phyloP scores from a whole-genome alignment of 2,113 vertebrate species.

The Esox niger region DNA sequence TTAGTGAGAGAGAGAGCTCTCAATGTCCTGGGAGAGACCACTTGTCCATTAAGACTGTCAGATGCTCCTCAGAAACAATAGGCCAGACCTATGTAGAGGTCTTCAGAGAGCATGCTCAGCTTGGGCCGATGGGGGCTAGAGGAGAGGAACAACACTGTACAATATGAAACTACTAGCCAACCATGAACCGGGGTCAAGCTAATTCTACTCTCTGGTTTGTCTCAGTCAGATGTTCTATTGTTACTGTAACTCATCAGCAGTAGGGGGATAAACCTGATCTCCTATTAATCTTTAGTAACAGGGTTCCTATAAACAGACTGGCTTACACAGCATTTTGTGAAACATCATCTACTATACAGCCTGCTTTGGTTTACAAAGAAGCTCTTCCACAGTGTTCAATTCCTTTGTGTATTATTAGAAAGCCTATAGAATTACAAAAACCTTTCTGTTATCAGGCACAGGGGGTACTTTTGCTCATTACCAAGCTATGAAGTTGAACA shows the following conservation, averaged over 20 bases:
- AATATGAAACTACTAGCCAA: conserved; percentile 30
- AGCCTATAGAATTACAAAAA: conserved; percentile 70
- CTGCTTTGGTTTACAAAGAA: conserved; percentile 66
- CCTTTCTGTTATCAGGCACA: conserved; percentile 64
- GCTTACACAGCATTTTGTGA: conserved; percentile 36
- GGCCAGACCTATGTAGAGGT: conserved; percentile 47
- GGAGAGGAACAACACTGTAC: neutral
- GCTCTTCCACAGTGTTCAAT: conserved; percentile 51
- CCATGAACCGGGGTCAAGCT: conserved; percentile 21
- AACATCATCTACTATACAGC: conserved; percentile 47
- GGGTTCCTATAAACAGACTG: conserved; percentile 16
- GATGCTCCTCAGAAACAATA: conserved; percentile 59
- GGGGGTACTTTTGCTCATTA: conserved; percentile 68
- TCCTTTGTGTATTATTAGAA: conserved; percentile 68
- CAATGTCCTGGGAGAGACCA: conserved; percentile 50
- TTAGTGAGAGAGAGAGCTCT: conserved; percentile 38
- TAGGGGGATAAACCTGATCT: neutral
- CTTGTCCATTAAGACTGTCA: conserved; percentile 68
- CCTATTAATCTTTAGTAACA: neutral
- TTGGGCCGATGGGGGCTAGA: conserved; percentile 1
- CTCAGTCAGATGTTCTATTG: neutral
- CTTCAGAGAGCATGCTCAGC: conserved; percentile 45
- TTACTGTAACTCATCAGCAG: conserved; percentile 5
- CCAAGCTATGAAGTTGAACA: conserved; percentile 62
- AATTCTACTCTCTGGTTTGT: conserved; percentile 11